These are phyloP conservation scores for Chydorus sphaericus DNA, from an alignment of 2,888 invertebrate species.

Conservation along the genomic window DNA sequence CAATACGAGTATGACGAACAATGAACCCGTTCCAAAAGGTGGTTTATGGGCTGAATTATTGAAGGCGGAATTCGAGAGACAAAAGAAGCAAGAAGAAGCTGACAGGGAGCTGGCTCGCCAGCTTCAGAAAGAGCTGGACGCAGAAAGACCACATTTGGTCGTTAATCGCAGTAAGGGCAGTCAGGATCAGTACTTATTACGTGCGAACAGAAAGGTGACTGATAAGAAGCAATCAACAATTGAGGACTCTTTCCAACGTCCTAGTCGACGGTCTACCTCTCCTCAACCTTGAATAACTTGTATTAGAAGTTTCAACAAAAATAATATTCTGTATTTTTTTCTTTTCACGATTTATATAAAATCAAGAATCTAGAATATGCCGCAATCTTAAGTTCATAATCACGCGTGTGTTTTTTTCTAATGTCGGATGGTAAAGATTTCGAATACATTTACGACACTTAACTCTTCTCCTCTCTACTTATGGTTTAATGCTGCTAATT, in stretches of 20 bases:
- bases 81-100: neutral
- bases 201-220: neutral
- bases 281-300: neutral
- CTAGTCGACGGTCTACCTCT: neutral
- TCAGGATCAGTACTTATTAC: neutral
- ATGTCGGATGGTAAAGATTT: no score
- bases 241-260: neutral
- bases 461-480: no score
- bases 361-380: no score
- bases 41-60: neutral
- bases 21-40: neutral
- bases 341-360: no score
- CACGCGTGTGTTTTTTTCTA: no score
- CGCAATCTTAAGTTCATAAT: no score
- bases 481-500: no score
- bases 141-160: neutral
- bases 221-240: neutral
- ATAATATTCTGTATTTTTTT: no score
- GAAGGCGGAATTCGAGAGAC: neutral
- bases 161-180: constrained; percentile 1
- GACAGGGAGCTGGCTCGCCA: neutral
- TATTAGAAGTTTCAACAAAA: no score
- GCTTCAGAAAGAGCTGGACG: neutral
- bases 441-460: neutral
- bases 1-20: no score